Conservation (phyloP, 2,113 vertebrate species). For the Notechis scutatus region DNA sequence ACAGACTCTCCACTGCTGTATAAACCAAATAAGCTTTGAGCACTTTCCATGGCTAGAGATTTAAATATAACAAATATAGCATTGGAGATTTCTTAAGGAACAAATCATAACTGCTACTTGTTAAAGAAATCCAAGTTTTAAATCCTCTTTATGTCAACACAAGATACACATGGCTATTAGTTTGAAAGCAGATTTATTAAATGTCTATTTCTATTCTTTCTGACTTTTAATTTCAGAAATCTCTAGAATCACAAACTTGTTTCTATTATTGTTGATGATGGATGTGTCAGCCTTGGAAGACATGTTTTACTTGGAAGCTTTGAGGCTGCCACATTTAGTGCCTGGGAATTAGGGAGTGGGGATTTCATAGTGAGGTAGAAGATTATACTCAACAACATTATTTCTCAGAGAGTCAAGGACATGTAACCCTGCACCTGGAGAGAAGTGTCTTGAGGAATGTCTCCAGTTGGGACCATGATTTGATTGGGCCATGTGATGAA, state of each 20-base stretch:
- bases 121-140: neutral
- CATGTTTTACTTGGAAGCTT: too few species aligned
- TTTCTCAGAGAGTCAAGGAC: too few species aligned
- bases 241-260: neutral
- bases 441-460: too few species aligned
- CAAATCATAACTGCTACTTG: neutral
- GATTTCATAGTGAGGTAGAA: too few species aligned
- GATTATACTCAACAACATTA: too few species aligned
- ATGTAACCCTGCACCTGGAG: too few species aligned
- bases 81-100: neutral
- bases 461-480: too few species aligned
- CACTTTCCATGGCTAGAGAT: slow-evolving; percentile 4
- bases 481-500: too few species aligned
- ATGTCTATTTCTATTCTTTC: neutral
- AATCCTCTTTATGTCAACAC: neutral
- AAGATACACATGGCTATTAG: neutral
- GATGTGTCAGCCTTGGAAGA: neutral
- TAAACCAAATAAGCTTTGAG: neutral
- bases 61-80: neutral
- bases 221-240: neutral
- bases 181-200: neutral
- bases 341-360: too few species aligned
- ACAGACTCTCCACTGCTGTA: neutral
- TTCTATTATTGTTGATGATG: neutral
- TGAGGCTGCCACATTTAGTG: too few species aligned